Conservation (phyloP, 2,113 vertebrate species). For the Holacanthus passer region DNA sequence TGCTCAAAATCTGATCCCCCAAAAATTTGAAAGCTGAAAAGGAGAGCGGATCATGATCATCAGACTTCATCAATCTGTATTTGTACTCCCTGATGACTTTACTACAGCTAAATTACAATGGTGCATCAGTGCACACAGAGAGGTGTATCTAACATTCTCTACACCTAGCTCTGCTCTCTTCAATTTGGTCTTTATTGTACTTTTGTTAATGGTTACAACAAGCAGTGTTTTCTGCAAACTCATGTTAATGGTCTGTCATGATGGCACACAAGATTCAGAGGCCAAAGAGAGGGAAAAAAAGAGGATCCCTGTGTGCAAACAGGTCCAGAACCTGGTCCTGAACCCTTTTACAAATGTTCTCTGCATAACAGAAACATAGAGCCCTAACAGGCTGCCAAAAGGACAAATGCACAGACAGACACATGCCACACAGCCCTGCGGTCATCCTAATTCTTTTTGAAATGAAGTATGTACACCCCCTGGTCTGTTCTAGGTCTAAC, state of each 20-base stretch:
- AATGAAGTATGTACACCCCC: conserved; percentile 66
- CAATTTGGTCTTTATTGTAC: not conserved
- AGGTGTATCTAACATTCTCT: not conserved
- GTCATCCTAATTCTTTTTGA: conserved; percentile 65
- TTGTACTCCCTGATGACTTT: no score
- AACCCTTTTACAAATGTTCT: conserved; percentile 28
- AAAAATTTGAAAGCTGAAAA: no score
- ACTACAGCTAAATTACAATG: not conserved
- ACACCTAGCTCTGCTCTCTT: not conserved
- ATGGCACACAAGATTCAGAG: no score
- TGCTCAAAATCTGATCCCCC: not conserved
- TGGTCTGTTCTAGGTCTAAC: conserved; percentile 58
- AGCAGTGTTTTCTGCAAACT: not conserved
- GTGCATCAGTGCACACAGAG: not conserved
- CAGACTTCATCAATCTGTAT: no score
- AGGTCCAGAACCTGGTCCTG: conserved; percentile 14
- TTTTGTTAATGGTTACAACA: not conserved
- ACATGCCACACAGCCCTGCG: conserved; percentile 16
- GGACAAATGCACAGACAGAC: conserved; percentile 26
- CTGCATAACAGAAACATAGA: conserved; percentile 30
- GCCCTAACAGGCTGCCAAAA: conserved; percentile 23
- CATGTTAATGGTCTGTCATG: no score
- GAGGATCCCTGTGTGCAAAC: conserved; percentile 5
- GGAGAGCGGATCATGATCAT: not conserved
- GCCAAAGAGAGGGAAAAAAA: not conserved